Evolutionary conservation across 2,888 invertebrate genomes (phyloP).

Genomic region (Peribatodes rhomboidaria): DNA sequence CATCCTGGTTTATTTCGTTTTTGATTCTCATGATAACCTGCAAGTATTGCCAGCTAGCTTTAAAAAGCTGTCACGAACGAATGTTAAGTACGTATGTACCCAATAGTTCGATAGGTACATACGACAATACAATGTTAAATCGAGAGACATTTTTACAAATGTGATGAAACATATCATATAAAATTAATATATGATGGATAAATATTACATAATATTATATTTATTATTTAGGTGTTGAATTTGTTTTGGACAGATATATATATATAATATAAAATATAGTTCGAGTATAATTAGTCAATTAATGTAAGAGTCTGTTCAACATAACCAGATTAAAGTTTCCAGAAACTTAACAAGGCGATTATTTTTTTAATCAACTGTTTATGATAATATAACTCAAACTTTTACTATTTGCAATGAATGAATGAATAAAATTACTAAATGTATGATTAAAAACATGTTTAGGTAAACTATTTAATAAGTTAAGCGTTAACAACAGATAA

Average conservation of each 20-base stretch:
- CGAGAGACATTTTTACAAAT: constrained; percentile 58
- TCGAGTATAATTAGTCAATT: constrained; percentile 53
- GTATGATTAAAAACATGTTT: no score
- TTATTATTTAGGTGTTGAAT: constrained; percentile 30
- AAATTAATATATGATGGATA: constrained; percentile 56
- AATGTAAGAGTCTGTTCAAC: constrained; percentile 11
- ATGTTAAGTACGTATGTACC: not conserved
- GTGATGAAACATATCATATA: constrained; percentile 74
- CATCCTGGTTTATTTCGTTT: not conserved
- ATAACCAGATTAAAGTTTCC: not conserved
- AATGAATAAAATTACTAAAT: no score
- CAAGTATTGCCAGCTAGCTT: not conserved
- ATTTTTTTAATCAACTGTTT: no score
- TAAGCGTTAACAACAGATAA: no score
- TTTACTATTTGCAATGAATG: no score
- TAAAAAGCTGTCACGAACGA: no score
- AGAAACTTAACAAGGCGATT: no score
- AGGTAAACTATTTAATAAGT: no score
- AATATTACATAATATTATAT: constrained; percentile 49
- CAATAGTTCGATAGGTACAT: constrained; percentile 16
- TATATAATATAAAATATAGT: constrained; percentile 36
- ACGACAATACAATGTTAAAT: constrained; percentile 42
- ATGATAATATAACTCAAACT: no score
- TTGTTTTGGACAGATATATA: constrained; percentile 28
- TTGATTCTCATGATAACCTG: not conserved